Conservation (phyloP, 2,797 vertebrate genomes). For the Danio jaintianensis region DNA sequence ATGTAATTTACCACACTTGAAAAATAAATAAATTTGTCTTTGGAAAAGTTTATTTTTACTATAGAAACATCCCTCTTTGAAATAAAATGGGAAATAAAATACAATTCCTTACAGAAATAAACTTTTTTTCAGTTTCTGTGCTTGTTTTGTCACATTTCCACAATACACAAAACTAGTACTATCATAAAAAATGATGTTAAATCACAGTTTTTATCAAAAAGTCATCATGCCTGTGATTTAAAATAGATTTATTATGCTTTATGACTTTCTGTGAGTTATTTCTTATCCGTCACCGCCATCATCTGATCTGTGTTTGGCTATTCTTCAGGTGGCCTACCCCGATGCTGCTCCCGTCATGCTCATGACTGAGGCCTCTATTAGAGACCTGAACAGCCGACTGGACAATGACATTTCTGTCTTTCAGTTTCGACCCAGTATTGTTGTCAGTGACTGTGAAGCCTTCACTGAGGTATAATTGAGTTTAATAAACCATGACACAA, state of each 20-base stretch:
- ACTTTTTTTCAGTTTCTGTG: too few relatives aligned
- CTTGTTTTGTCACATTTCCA: neutral
- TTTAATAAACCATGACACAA: too few relatives aligned
- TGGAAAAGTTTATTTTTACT: too few relatives aligned
- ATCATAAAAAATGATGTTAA: neutral
- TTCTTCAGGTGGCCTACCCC: conserved; percentile 84
- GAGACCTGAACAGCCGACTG: conserved; percentile 84
- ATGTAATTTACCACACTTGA: too few relatives aligned
- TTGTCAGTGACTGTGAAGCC: conserved; percentile 84
- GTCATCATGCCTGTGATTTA: neutral
- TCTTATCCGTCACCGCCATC: neutral
- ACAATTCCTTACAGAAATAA: too few relatives aligned
- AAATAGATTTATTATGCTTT: neutral
- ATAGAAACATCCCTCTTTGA: too few relatives aligned
- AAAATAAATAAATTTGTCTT: too few relatives aligned
- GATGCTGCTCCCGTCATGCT: conserved; percentile 87
- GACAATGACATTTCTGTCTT: conserved; percentile 81
- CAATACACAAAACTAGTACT: neutral
- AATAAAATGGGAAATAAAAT: too few relatives aligned
- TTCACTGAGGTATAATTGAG: conserved; percentile 86
- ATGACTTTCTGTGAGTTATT: neutral
- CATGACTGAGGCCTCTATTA: conserved; percentile 88
- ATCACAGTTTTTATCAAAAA: neutral
- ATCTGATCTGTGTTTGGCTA: neutral
- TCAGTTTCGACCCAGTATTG: conserved; percentile 90